Base-by-base conservation (phyloP, 2,113 vertebrate genomes). In the Alligator sinensis region DNA sequence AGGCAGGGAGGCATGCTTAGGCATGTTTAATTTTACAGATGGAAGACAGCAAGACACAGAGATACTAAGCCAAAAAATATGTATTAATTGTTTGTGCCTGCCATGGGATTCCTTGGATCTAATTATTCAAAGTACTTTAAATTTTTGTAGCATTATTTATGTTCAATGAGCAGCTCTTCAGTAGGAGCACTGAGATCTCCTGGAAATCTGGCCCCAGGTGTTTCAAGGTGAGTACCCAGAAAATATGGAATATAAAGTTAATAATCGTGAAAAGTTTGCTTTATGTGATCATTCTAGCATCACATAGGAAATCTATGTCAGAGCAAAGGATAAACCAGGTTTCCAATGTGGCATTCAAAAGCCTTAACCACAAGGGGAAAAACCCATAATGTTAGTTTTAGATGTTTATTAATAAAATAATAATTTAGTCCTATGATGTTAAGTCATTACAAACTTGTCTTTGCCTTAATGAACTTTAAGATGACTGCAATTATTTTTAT, bases 241-340 rank as follows among this genome's bases (percentile, higher is more conserved):
- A 80, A 90, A 84, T 6, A 25, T 94, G 82, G 63, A 80, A 16
- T 0, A 0, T 4, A 78, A 88, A 82, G 88, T 68, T 66, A 82
- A 84, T 30, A 3, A 64, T 4, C 5, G 66, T 70, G 0, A 21
- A 82, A 18, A 18, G 6, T 21, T 75, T 47, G 64, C 61, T 19
- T 61, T n/a, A 74, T 93, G 72, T 63, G 62, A 83, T 25, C 76
- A 84, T 64, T 17, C 28, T 9, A 91, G 58, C 28, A 61, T 77
- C 34, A 84, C 1, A 2, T 76, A 62, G n/a, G 25, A 64, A 17
- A 15, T 68, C 55, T 59, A 11, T 30, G 28, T 27, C 24, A 94
- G 57, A 86, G 85, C 62, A 5, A 86, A 76, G 11, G 30, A 77
- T 25, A 93, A 78, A 95, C 1, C 21, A 30, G 3, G 91, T 94